phyloP scores from a whole-genome alignment of 2,888 invertebrate genomes.

The Cryptus armator region DNA sequence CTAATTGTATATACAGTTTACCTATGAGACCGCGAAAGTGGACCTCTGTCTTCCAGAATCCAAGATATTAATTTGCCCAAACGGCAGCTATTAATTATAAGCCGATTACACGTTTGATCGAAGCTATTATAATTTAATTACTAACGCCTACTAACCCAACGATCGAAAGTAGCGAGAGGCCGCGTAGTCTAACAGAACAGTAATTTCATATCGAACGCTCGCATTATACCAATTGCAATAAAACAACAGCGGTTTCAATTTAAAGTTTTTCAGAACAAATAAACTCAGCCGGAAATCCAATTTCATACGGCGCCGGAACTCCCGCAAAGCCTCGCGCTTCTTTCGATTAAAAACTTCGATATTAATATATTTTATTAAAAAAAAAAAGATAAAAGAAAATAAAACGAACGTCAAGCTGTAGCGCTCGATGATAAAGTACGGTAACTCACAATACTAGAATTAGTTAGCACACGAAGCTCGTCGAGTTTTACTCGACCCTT shows the following conservation, averaged over 20 bases:
- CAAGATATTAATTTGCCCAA: constrained; percentile 80
- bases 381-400: constrained; percentile 4
- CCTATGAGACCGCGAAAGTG: constrained; percentile 50
- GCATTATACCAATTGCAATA: neutral
- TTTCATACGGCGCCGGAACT: neutral
- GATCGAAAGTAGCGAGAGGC: constrained; percentile 28
- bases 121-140: constrained; percentile 32
- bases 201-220: constrained; percentile 47
- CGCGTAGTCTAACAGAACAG: constrained; percentile 48
- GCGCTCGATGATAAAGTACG: constrained; percentile 50
- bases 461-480: constrained; percentile 46
- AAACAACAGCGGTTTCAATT: neutral
- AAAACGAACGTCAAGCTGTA: constrained; percentile 17
- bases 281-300: neutral
- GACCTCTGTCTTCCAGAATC: constrained; percentile 80
- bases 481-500: constrained; percentile 46
- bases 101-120: constrained; percentile 3
- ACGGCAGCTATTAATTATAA: constrained; percentile 72
- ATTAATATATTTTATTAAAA: constrained; percentile 30
- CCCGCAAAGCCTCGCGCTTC: neutral
- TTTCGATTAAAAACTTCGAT: constrained; percentile 11
- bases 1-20: constrained; percentile 41
- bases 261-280: neutral
- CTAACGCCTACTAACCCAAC: constrained; percentile 17
- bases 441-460: constrained; percentile 56